Percentiles rank a stretch among this genome's conserved stretches.
Conservation (phyloP, 2,888 invertebrate species). For the Patella caerulea region DNA sequence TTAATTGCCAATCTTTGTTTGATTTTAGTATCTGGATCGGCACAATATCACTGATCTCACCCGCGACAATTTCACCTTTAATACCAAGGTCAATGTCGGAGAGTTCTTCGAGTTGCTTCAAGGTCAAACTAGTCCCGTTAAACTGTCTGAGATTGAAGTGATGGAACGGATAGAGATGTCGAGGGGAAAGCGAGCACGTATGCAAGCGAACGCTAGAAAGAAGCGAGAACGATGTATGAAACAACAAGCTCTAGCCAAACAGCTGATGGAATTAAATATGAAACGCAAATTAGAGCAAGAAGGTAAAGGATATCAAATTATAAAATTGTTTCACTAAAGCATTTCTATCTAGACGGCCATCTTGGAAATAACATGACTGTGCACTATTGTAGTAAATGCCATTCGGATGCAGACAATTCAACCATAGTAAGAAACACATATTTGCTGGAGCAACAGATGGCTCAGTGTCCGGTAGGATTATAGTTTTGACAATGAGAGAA, state of each 20-base stretch:
- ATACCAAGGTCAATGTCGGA: slow-evolving; percentile 88
- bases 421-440: too few species aligned
- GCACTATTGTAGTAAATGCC: too few species aligned
- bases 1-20: not conserved
- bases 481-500: too few species aligned
- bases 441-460: too few species aligned
- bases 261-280: slow-evolving; percentile 68
- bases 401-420: too few species aligned
- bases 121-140: slow-evolving; percentile 72
- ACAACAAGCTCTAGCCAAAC: slow-evolving; percentile 62
- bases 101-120: slow-evolving; percentile 85
- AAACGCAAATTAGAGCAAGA: slow-evolving; percentile 68
- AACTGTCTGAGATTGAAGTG: slow-evolving; percentile 87
- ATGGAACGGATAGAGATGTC: slow-evolving; percentile 77
- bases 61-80: slow-evolving; percentile 93
- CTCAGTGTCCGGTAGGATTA: too few species aligned
- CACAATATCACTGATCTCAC: slow-evolving; percentile 79
- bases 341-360: too few species aligned
- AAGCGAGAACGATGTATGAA: slow-evolving; percentile 49
- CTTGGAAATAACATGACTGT: too few species aligned
- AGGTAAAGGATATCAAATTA: slow-evolving; percentile 48
- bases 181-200: slow-evolving; percentile 60
- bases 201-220: slow-evolving; percentile 55
- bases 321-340: too few species aligned
- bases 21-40: slow-evolving; percentile 81